Conservation (phyloP, 2,888 invertebrate genomes). For the Harmothoe impar region DNA sequence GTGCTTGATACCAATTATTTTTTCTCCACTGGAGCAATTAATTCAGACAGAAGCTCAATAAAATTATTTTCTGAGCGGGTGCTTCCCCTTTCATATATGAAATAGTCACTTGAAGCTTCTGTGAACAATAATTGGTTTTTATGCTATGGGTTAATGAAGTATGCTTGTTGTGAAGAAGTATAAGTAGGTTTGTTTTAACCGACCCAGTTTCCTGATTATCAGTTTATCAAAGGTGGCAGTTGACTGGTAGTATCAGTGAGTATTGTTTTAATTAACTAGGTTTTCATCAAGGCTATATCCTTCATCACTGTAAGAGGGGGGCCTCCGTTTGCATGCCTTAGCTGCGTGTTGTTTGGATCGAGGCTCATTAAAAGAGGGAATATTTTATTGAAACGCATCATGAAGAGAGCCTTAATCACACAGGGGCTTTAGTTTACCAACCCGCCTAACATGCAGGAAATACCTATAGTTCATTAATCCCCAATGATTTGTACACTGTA, state of each 20-base stretch:
- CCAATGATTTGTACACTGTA: no score
- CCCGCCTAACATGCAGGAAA: no score
- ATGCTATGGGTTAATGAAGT: no score
- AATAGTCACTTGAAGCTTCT: not conserved
- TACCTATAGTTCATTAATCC: no score
- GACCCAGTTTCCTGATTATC: no score
- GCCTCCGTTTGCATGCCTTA: not conserved
- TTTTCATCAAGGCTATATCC: constrained; percentile 10
- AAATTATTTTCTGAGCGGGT: not conserved
- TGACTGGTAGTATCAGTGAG: not conserved
- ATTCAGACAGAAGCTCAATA: constrained; percentile 17
- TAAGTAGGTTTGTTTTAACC: no score
- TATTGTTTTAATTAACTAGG: not conserved
- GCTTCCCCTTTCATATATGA: not conserved
- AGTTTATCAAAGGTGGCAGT: not conserved
- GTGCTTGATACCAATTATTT: constrained; percentile 33
- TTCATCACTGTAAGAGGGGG: not conserved
- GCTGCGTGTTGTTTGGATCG: not conserved
- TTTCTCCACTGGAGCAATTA: constrained; percentile 33
- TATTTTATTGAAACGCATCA: constrained; percentile 34
- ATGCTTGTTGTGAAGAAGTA: no score
- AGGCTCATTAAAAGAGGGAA: not conserved
- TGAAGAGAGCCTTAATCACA: not conserved
- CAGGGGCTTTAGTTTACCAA: not conserved
- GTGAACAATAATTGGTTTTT: no score